Percentiles rank a stretch among this genome's conserved stretches.
phyloP scores from a whole-genome alignment of 2,888 invertebrate genomes.

The Amiota minor region DNA sequence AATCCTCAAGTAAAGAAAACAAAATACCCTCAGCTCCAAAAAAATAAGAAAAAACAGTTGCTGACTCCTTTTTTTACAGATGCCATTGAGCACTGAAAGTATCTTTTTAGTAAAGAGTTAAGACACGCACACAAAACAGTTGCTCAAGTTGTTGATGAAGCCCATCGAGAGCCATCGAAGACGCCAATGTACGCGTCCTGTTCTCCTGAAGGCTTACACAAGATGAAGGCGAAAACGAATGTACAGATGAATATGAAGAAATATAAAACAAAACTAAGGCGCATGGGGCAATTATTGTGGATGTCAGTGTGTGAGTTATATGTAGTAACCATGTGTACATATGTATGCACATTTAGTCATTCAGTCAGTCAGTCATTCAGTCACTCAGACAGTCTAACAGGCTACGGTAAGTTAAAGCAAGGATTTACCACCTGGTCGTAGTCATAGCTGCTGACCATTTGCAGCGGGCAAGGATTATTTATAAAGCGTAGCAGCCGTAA shows the following conservation, averaged over 20 bases:
- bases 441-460: constrained; percentile 42
- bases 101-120: constrained; percentile 36
- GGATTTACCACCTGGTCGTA: constrained; percentile 62
- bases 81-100: constrained; percentile 48
- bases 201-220: constrained; percentile 41
- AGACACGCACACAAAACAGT: constrained; percentile 34
- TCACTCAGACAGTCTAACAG: neutral
- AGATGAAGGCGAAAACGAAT: constrained; percentile 15
- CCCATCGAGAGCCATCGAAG: constrained; percentile 5
- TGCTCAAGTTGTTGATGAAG: constrained; percentile 60
- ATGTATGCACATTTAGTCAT: no score
- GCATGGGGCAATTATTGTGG: constrained; percentile 57
- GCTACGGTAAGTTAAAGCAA: constrained; percentile 40
- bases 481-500: constrained; percentile 41
- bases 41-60: constrained; percentile 40
- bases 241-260: constrained; percentile 34
- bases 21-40: constrained; percentile 19
- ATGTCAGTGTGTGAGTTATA: neutral
- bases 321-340: neutral
- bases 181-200: constrained; percentile 9
- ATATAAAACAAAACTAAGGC: constrained; percentile 36
- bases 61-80: constrained; percentile 52
- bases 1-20: no score
- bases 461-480: constrained; percentile 46
- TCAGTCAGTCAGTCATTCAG: no score